phyloP scores from a whole-genome alignment of 2,888 invertebrate species.

The Romanomermis culicivorax region DNA sequence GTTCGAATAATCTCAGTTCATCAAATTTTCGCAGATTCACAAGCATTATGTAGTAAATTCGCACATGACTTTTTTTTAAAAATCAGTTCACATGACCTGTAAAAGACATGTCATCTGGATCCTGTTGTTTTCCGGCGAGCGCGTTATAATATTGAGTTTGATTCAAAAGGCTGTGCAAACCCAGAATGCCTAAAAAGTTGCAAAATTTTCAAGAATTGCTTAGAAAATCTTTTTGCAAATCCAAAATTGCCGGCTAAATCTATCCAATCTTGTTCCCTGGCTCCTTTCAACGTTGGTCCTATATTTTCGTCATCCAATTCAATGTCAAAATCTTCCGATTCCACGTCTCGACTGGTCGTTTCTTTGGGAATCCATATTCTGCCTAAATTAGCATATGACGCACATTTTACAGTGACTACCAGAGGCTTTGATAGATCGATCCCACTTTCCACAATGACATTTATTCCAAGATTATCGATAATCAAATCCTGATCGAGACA shows the following conservation, averaged over 20 bases:
- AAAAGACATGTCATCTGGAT: neutral
- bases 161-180: conserved; percentile 32
- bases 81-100: neutral
- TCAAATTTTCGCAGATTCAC: no score
- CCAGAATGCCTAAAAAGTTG: conserved; percentile 27
- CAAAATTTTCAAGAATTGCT: neutral
- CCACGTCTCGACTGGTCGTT: neutral
- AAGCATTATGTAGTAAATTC: no score
- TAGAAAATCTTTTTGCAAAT: neutral
- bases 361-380: neutral
- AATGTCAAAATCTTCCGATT: conserved; percentile 25
- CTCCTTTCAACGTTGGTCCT: conserved; percentile 11
- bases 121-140: conserved; percentile 16
- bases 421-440: neutral
- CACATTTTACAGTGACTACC: neutral
- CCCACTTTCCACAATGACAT: neutral
- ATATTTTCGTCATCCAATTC: conserved; percentile 5
- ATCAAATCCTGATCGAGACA: no score
- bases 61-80: no score
- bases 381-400: neutral
- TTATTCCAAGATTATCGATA: no score
- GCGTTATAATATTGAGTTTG: conserved; percentile 32
- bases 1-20: no score
- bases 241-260: conserved; percentile 29
- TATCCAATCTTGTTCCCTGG: conserved; percentile 20